Conservation (phyloP, 2,113 vertebrate genomes). For the Emydura subglobosa region DNA sequence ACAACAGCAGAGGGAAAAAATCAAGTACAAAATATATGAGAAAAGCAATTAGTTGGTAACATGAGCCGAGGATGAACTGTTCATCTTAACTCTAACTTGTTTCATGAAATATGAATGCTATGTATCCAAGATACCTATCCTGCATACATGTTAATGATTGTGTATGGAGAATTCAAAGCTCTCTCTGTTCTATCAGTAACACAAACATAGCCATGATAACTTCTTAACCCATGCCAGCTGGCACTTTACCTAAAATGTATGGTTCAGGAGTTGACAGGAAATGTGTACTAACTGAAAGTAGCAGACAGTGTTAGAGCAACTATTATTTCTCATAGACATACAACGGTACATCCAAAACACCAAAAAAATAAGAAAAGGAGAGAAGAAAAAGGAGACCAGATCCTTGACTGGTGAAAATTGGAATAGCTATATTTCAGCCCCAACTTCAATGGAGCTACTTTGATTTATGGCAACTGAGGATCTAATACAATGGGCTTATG, state of each 20-base stretch:
- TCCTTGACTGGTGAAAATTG: background rate
- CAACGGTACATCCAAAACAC: rapidly evolving
- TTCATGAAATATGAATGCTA: background rate
- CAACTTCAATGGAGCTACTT: background rate
- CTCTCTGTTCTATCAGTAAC: background rate
- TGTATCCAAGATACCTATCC: background rate
- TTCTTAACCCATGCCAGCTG: background rate
- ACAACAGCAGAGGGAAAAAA: background rate
- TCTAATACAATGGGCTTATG: background rate
- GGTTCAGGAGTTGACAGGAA: background rate
- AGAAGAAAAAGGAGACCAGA: background rate
- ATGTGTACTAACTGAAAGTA: background rate
- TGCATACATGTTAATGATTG: background rate
- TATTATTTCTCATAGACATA: background rate
- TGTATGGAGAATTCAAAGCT: background rate
- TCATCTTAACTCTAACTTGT: background rate
- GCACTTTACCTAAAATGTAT: background rate
- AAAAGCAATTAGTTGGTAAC: background rate
- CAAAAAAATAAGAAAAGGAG: background rate
- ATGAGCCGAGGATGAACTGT: background rate
- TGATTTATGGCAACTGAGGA: constrained; percentile 39
- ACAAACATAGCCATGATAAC: background rate
- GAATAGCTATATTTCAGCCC: background rate
- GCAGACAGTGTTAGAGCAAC: background rate
- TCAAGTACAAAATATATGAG: background rate